These are phyloP conservation scores for Cercopithecus mona DNA, from an alignment of 2,113 vertebrate species.

Conservation along the genomic window DNA sequence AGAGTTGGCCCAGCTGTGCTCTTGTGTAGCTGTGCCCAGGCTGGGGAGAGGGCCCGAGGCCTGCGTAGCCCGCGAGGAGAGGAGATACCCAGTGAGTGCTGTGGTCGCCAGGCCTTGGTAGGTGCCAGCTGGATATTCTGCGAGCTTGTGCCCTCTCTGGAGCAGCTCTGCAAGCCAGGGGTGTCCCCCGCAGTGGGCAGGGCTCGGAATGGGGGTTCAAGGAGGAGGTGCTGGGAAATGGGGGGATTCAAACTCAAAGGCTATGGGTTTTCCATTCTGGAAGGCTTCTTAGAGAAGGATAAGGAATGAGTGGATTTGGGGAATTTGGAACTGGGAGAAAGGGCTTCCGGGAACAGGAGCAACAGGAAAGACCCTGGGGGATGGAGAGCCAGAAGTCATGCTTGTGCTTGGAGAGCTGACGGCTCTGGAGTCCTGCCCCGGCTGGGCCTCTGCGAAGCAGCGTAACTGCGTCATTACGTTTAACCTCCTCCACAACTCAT, in stretches of 20 bases:
- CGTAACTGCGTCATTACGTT: rapidly evolving
- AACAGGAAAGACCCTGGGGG: rapidly evolving
- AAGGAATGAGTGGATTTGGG: neutral
- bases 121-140: rapidly evolving
- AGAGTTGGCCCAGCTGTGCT: neutral
- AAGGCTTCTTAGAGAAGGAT: neutral
- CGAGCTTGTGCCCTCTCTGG: rapidly evolving
- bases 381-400: neutral
- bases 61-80: rapidly evolving
- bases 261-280: neutral
- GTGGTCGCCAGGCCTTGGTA: rapidly evolving
- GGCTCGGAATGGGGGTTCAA: neutral
- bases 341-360: rapidly evolving
- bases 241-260: neutral
- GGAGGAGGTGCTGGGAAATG: neutral
- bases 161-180: neutral
- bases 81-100: rapidly evolving
- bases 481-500: neutral
- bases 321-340: neutral
- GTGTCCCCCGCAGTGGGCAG: neutral
- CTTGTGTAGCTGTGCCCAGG: neutral
- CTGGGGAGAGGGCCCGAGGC: rapidly evolving
- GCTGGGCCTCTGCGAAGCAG: neutral
- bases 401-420: rapidly evolving
- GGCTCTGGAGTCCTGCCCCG: rapidly evolving